Conservation (phyloP, 1,140 invertebrate genomes). For the Caenorhabditis inopinata region DNA sequence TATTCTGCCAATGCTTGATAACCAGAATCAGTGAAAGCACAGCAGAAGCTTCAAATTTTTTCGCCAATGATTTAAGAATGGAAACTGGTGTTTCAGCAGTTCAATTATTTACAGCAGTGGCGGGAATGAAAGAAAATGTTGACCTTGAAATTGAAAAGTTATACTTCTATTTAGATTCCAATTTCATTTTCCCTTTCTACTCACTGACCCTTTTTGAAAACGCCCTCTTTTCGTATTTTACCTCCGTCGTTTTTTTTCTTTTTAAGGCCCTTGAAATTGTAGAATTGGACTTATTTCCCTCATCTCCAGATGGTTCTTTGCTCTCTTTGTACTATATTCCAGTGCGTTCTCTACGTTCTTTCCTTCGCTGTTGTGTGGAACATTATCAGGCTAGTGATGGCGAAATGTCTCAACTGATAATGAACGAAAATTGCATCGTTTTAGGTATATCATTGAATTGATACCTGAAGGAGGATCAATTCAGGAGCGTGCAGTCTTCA, state of each 20-base stretch:
- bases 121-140: neutral
- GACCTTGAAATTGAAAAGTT: neutral
- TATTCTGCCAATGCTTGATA: too few relatives aligned
- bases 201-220: neutral
- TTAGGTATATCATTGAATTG: constrained; percentile 40
- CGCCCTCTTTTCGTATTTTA: neutral
- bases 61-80: too few relatives aligned
- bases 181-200: neutral
- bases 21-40: too few relatives aligned
- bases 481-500: constrained; percentile 48
- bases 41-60: too few relatives aligned
- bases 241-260: too few relatives aligned
- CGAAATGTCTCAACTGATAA: too few relatives aligned
- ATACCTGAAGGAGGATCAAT: constrained; percentile 37
- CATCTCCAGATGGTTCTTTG: neutral
- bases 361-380: neutral
- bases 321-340: neutral
- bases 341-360: neutral
- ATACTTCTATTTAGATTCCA: neutral
- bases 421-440: neutral
- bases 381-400: neutral
- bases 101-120: too few relatives aligned
- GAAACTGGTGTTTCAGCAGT: constrained; percentile 6
- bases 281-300: too few relatives aligned
- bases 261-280: too few relatives aligned